Conservation (phyloP, 2,888 invertebrate species). For the Hydroisotoma schaefferi region DNA sequence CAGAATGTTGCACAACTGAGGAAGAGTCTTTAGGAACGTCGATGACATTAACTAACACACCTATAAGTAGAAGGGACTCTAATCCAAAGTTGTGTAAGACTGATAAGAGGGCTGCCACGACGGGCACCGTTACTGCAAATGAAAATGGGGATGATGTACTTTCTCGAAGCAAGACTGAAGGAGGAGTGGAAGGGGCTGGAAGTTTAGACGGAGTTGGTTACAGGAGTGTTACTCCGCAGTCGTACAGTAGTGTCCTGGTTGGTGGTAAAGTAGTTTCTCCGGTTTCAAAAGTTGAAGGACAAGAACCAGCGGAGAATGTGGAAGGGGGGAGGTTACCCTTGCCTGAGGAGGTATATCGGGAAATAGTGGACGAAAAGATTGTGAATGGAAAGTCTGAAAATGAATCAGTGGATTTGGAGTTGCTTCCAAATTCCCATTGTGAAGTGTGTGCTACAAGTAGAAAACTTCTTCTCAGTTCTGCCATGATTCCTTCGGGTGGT, state of each 20-base stretch:
- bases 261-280: too few relatives aligned
- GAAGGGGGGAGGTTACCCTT: too few relatives aligned
- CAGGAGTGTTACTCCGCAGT: background rate
- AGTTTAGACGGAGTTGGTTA: too few relatives aligned
- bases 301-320: too few relatives aligned
- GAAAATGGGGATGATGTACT: background rate
- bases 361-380: background rate
- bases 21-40: background rate
- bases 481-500: too few relatives aligned
- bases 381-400: background rate
- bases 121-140: background rate
- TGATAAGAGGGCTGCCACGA: background rate
- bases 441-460: constrained; percentile 52
- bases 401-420: background rate
- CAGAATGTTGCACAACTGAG: constrained; percentile 32
- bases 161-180: too few relatives aligned
- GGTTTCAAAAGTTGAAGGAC: too few relatives aligned
- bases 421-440: constrained; percentile 43
- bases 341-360: background rate
- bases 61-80: background rate
- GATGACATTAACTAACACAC: background rate
- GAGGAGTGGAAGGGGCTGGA: too few relatives aligned
- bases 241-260: too few relatives aligned
- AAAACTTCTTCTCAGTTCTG: constrained; percentile 49
- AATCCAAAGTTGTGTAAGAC: background rate